Conservation (phyloP, 2,888 invertebrate genomes). For the Rhaphigaster nebulosa region DNA sequence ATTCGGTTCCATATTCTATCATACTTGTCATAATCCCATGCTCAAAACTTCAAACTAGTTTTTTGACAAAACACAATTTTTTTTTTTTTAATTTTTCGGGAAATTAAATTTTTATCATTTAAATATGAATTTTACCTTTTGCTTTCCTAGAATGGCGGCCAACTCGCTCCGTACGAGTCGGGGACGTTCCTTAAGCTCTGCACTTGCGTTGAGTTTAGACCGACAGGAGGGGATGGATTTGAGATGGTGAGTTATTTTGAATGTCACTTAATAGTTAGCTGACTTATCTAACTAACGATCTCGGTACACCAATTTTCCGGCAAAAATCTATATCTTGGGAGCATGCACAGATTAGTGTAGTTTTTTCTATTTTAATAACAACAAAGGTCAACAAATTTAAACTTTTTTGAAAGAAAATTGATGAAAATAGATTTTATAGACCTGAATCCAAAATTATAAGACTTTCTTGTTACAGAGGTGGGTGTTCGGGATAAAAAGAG, state of each 20-base stretch:
- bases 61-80: background rate
- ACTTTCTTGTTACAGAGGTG: too few relatives aligned
- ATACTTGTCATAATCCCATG: background rate
- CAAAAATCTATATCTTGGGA: background rate
- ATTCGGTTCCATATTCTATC: background rate
- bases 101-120: background rate
- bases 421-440: too few relatives aligned
- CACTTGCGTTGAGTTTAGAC: slow-evolving; percentile 39
- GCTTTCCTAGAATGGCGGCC: slow-evolving; percentile 49
- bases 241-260: slow-evolving; percentile 45
- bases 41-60: background rate
- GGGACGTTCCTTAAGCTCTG: slow-evolving; percentile 29
- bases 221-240: background rate
- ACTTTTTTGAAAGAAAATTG: too few relatives aligned
- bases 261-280: slow-evolving; percentile 15
- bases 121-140: slow-evolving; percentile 3
- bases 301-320: background rate
- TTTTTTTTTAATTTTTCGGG: background rate
- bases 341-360: background rate
- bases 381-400: too few relatives aligned
- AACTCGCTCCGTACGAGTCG: slow-evolving; percentile 12
- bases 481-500: too few relatives aligned
- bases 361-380: background rate
- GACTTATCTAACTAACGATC: background rate
- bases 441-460: too few relatives aligned